Base-by-base conservation (phyloP, 2,888 invertebrate species). In the Parnassius smintheus region DNA sequence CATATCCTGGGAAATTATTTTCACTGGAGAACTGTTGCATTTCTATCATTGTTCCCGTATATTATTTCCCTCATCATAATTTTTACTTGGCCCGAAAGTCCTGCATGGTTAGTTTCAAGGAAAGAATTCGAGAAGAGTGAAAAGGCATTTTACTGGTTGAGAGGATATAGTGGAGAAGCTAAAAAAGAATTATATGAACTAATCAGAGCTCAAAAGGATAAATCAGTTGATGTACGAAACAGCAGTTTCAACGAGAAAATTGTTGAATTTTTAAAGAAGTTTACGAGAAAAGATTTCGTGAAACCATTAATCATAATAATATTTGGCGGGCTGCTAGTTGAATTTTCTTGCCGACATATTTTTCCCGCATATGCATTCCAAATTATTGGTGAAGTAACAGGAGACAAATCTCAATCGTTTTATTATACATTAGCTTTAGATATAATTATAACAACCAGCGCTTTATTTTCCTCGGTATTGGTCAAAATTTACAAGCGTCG, bases 11-110 rank as follows among this genome's bases (percentile, higher is more conserved):
- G 78, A 0, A 65, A 77, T 54, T 78, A 69, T 46, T 68, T 71
- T 2, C 61, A 76, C 8, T 87, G 83, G 83, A 76, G 77, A 59
- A 79, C 73, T 1, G 66, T 83, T 0, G 80, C 83, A 0, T 59
- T 82, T 2, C 59, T 78, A 0, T 69, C 74, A 0, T 9, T 81
- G 2, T 46, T 80, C 1, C 83, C 86, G 0, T 70, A 74, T 44
- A 10, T 76, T 0, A 1, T 77, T 1, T 70, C 83, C 0, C 54
- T 84, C 1, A 2, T 74, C 0, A 75, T 86, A 0, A 80, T 93
- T 1, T 74, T 81, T 11, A 86, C 92, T 0, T 80, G 93, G 68
- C 93, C 93, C 0, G 95, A 95, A 77, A 93, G 94, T 13, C 94
- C 94, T 0, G 83, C 88, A 11, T 95, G 94, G 94, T 73, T 95